Evolutionary conservation across 2,888 invertebrate species (phyloP).

Genomic region (Beris morrisii): DNA sequence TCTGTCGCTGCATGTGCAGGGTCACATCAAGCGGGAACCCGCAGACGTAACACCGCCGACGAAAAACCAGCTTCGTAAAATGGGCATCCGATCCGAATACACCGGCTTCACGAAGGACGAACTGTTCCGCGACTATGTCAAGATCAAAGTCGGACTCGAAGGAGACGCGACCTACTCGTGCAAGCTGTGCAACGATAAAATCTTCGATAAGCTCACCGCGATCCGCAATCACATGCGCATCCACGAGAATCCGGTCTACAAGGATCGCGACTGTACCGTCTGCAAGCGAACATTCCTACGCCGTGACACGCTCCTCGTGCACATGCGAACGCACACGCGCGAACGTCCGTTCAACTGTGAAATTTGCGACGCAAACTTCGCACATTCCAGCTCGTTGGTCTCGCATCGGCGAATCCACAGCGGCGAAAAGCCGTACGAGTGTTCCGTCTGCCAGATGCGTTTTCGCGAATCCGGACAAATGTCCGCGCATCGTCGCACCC

Average conservation of each 20-base stretch:
- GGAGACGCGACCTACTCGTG: slow-evolving; percentile 36
- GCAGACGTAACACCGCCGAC: neutral
- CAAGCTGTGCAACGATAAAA: slow-evolving; percentile 31
- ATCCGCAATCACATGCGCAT: slow-evolving; percentile 37
- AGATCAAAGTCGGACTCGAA: slow-evolving; percentile 31
- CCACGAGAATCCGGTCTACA: slow-evolving; percentile 36
- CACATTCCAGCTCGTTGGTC: slow-evolving; percentile 37
- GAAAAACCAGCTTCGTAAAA: slow-evolving; percentile 12
- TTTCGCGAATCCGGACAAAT: slow-evolving; percentile 38
- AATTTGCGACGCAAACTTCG: slow-evolving; percentile 35
- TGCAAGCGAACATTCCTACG: slow-evolving; percentile 34
- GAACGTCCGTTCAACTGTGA: slow-evolving; percentile 35
- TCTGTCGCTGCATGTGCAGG: slow-evolving; percentile 32
- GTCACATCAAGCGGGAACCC: slow-evolving; percentile 33
- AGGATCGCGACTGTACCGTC: slow-evolving; percentile 32
- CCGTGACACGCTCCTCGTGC: slow-evolving; percentile 34
- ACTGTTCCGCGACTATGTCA: slow-evolving; percentile 34
- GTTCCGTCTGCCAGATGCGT: slow-evolving; percentile 31
- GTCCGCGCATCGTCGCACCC: slow-evolving; percentile 35
- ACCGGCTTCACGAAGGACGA: slow-evolving; percentile 35
- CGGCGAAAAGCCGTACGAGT: slow-evolving; percentile 34
- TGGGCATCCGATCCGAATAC: slow-evolving; percentile 27
- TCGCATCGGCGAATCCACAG: slow-evolving; percentile 35
- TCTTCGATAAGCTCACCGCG: slow-evolving; percentile 30
- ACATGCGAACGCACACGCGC: slow-evolving; percentile 35